Evolutionary conservation across 2,113 vertebrate genomes (phyloP), one percentile per base, ranked within the genome.

Genomic region (Trochalopteron elliotii): DNA sequence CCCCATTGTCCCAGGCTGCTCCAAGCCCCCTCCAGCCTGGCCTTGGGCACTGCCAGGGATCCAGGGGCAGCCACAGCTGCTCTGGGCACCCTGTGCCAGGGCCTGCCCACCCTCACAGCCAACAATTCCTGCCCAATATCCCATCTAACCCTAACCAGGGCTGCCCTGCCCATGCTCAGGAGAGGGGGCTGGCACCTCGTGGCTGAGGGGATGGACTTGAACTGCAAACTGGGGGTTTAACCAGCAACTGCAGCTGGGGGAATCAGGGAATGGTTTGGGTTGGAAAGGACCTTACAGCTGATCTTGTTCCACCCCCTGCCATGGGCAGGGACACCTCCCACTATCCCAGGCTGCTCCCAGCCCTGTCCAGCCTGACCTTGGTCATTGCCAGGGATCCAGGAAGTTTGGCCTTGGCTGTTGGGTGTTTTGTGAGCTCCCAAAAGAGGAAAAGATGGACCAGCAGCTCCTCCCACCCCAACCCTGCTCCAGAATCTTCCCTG

Each of bases 1-100:
- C 69, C 0, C 21, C 63, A 68, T 9, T 7, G 0, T 2, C n/a
- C 61, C n/a, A 31, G 30, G 40, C 0, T 69, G 47, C n/a, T 47
- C 63, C 70, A 16, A 13, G 44, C 15, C 22, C 37, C 0, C 0
- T 28, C 69, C 61, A 61, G 2, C 47, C 47, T 63, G 63, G 70
- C 55, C 71, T 23, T 19, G 79, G 49, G 0, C 49, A 69, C 9
- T 69, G 0, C 64, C 64, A 90, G 35, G 56, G 63, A 33, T 3
- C 11, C 78, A 68, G 69, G 39, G n/a, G n/a, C n/a, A n/a, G n/a
- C n/a, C n/a, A n/a, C n/a, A n/a, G n/a, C n/a, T n/a, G n/a, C n/a
- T n/a, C n/a, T n/a, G n/a, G n/a, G n/a, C n/a, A n/a, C n/a, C n/a
- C n/a, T n/a, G n/a, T n/a, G n/a, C n/a, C n/a, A n/a, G n/a, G n/a